Evolutionary conservation across 2,797 vertebrate genomes (phyloP).

Genomic region (Myiotriccus ornatus): DNA sequence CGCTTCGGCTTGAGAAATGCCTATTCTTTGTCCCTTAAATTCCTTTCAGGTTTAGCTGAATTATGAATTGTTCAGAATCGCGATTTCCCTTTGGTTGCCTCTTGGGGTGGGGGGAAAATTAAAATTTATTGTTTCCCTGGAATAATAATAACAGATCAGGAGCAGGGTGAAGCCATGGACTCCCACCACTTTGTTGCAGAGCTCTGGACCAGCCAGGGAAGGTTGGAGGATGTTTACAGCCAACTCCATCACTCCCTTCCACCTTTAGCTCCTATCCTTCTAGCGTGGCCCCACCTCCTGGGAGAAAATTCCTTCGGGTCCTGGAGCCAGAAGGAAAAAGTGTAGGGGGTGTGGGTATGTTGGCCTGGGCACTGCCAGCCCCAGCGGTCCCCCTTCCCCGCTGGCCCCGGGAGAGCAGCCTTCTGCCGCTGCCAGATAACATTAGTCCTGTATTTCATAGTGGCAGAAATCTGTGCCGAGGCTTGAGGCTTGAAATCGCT

Average conservation of each 20-base stretch:
- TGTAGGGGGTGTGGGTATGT: not conserved
- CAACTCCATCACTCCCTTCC: not conserved
- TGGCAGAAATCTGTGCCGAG: slow-evolving; percentile 59
- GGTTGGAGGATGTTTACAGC: not conserved
- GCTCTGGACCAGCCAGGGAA: not conserved
- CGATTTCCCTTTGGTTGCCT: not conserved
- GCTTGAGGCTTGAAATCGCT: slow-evolving; percentile 50
- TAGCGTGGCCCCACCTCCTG: not conserved
- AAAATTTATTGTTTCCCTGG: slow-evolving; percentile 29
- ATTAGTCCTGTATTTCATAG: slow-evolving; percentile 54
- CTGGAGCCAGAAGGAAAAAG: not conserved
- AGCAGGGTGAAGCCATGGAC: not conserved
- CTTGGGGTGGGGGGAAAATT: not conserved
- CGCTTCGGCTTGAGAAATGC: slow-evolving; percentile 47
- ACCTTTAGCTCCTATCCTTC: not conserved
- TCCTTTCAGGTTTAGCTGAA: slow-evolving; percentile 68
- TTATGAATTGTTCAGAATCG: slow-evolving; percentile 56
- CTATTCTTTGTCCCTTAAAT: slow-evolving; percentile 66
- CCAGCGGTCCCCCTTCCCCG: not conserved
- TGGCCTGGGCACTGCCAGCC: slow-evolving; percentile 41
- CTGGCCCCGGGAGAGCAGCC: slow-evolving; percentile 16
- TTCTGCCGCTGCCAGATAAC: slow-evolving; percentile 66
- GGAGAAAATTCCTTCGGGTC: not conserved
- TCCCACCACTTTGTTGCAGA: not conserved
- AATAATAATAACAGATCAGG: not conserved